Base-by-base conservation (phyloP, 2,113 vertebrate species). In the Larimichthys polyactis region DNA sequence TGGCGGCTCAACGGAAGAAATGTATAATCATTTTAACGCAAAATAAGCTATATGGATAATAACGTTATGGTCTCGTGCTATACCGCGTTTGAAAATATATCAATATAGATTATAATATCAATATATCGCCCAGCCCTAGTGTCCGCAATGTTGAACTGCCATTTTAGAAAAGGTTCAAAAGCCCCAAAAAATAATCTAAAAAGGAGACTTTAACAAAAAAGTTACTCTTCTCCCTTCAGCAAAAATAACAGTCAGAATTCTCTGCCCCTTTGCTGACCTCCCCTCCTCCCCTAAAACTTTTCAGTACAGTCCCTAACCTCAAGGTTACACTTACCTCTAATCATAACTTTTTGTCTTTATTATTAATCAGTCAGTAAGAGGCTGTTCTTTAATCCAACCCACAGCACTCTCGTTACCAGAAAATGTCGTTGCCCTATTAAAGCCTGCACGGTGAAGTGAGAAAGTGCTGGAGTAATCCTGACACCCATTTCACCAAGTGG, bases 401-500 rank as follows among this genome's bases (percentile, higher is more conserved):
- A 20, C 54, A 54, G 64, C 77, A 22, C 71, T 86, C 19, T 22
- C 79, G 80, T 85, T 79, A 64, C 44, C 44, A 43, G 48, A 59
- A 82, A 86, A 83, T 65, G 73, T 82, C 57, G 81, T 82, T 76
- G 85, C 65, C 83, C 84, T 83, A 83, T 89, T 90, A 86, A 75
- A 88, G 75, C 44, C 83, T 64, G 81, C 81, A 88, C 78, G 77
- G 59, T 58, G 64, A 86, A 79, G 86, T 84, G 82, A 91, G 83
- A 91, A 87, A 88, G 75, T 77, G 55, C 72, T 11, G 14, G 60
- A 88, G 70, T 90, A 90, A 87, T 90, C 91, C 89, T 73, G 84
- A 80, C 89, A 90, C 81, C 70, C 85, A 84, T 89, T 91, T 93
- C 63, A 83, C 80, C 80, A 85, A 89, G 90, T 93, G 90, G 84